These are phyloP conservation scores for Denticeps clupeoides DNA, from an alignment of 2,797 vertebrate species.

Conservation along the genomic window DNA sequence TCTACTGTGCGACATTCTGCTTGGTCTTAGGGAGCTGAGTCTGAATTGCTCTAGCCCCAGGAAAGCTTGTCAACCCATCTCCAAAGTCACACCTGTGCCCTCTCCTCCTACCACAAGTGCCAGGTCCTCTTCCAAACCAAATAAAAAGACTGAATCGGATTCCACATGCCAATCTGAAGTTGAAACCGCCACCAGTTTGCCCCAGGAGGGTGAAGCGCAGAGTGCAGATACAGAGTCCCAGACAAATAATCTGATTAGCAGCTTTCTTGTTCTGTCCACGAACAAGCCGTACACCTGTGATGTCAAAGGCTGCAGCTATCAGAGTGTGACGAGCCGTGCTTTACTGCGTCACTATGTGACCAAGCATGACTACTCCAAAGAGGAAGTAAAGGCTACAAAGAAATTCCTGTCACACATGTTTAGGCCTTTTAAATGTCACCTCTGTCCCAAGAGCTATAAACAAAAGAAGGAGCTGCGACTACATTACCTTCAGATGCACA, in stretches of 20 bases:
- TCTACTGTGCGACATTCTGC: slow-evolving; percentile 71
- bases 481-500: slow-evolving; percentile 79
- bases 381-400: slow-evolving; percentile 72
- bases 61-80: slow-evolving; percentile 34
- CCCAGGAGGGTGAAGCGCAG: too few relatives aligned
- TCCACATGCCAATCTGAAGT: too few relatives aligned
- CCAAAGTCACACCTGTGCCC: slow-evolving; percentile 40
- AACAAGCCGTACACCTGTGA: slow-evolving; percentile 83
- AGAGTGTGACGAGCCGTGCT: slow-evolving; percentile 78
- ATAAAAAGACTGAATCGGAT: slow-evolving; percentile 25
- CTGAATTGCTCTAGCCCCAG: slow-evolving; percentile 57
- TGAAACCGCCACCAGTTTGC: too few relatives aligned
- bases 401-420: slow-evolving; percentile 70
- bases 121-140: slow-evolving; percentile 46
- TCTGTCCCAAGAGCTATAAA: slow-evolving; percentile 82
- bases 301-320: slow-evolving; percentile 69
- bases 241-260: slow-evolving; percentile 1
- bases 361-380: slow-evolving; percentile 71
- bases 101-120: slow-evolving; percentile 55
- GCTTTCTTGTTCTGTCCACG: slow-evolving; percentile 57
- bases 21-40: slow-evolving; percentile 76
- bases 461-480: slow-evolving; percentile 75
- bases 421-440: slow-evolving; percentile 85
- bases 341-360: slow-evolving; percentile 80
- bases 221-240: not conserved